phyloP scores from a whole-genome alignment of 1,140 invertebrate species.

The Medauroidea extradentata region DNA sequence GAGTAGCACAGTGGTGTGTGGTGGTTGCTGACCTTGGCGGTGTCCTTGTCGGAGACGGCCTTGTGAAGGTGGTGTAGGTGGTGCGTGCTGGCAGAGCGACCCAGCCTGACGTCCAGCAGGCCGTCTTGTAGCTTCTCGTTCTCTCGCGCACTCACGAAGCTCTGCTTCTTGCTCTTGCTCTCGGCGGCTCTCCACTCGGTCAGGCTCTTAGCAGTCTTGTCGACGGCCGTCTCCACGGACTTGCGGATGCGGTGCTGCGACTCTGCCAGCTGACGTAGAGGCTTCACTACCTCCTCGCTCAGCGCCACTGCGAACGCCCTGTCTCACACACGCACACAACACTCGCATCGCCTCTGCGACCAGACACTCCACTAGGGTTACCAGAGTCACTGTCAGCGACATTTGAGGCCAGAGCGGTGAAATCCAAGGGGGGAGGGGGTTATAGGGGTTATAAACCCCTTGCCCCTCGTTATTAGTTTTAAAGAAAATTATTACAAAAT shows the following conservation, averaged over 20 bases:
- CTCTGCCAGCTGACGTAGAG: constrained; percentile 66
- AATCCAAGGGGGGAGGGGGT: too few relatives aligned
- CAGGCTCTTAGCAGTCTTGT: constrained; percentile 76
- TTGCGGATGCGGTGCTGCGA: constrained; percentile 68
- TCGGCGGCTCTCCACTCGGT: constrained; percentile 81
- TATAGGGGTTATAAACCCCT: too few relatives aligned
- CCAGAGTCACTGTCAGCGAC: too few relatives aligned
- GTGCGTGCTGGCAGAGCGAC: constrained; percentile 27
- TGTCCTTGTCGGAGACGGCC: constrained; percentile 62
- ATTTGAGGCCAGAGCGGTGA: too few relatives aligned
- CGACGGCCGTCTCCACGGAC: constrained; percentile 74
- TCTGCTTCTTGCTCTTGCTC: constrained; percentile 80
- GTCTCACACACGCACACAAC: too few relatives aligned
- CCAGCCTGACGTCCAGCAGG: constrained; percentile 41
- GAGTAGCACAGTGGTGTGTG: too few relatives aligned
- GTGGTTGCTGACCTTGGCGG: constrained; percentile 58
- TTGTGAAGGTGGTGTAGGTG: constrained; percentile 38
- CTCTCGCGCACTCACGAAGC: constrained; percentile 74
- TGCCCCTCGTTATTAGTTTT: too few relatives aligned
- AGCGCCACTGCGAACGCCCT: constrained; percentile 72
- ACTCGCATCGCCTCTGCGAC: too few relatives aligned
- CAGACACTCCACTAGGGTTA: too few relatives aligned
- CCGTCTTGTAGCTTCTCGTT: constrained; percentile 85
- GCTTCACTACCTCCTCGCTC: constrained; percentile 84
- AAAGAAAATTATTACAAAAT: too few relatives aligned